Base-by-base conservation (phyloP, 2,113 vertebrate species). In the Xyliphius kryptos region DNA sequence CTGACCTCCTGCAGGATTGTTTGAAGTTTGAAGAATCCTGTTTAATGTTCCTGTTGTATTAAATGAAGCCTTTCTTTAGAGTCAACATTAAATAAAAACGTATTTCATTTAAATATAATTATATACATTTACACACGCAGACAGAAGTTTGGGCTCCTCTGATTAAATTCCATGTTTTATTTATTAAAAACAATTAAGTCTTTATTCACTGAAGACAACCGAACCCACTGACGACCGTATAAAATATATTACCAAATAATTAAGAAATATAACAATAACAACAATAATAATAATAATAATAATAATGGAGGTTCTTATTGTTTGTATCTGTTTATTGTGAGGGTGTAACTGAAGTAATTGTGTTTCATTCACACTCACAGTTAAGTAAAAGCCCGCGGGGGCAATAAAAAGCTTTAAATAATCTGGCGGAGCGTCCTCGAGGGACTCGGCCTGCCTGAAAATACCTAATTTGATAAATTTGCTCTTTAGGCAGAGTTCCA, bases 381-480 rank as follows among this genome's bases (percentile, higher is more conserved):
- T 62, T 80, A 74, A 59, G 73, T 67, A 60, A 76, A 81, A 75
- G 71, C 85, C 80, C 77, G 43, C 16, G 83, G 82, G 84, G 80
- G 70, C 80, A 81, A 81, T 81, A 80, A 81, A 77, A 46, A 80
- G 77, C 83, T 86, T 88, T 86, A 84, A 88, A 87, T 82, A 84
- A 76, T 83, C 77, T 82, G 83, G 74, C 78, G 44, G n/a, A 60
- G 76, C 52, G 58, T 38, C 80, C 83, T 79, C 72, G 3, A 70
- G 83, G 80, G 79, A 76, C 73, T 32, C 5, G 50, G 71, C 81
- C 76, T 66, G 78, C 67, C 77, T 79, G 74, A 72, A 84, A 84
- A 79, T 74, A 86, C 83, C 83, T 85, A 80, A 87, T 87, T 88
- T 87, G 84, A 88, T 85, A 82, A 85, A 83, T 83, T 82, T 87